Evolutionary conservation across 2,113 vertebrate species (phyloP).

Genomic region (Hemichromis elongatus): DNA sequence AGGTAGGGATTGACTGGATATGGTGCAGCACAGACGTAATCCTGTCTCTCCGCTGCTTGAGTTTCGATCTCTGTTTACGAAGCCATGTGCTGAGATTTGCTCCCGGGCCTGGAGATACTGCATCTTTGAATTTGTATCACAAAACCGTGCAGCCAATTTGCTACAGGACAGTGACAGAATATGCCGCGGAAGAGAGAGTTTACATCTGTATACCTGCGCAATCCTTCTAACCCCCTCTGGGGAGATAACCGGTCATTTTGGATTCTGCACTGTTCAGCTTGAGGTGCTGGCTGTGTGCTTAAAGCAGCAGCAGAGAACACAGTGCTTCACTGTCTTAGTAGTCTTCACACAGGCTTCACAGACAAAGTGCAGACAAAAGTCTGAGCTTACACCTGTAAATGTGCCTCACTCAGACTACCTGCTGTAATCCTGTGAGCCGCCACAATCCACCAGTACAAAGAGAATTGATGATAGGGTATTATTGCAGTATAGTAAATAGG

Average conservation of each 20-base stretch:
- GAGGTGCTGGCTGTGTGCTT: constrained; percentile 15
- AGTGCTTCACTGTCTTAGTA: constrained; percentile 11
- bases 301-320: constrained; percentile 6
- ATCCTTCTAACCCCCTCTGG: constrained; percentile 12
- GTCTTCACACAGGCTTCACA: constrained; percentile 9
- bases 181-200: constrained; percentile 26
- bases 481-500: constrained; percentile 49
- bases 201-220: neutral
- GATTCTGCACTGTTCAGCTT: constrained; percentile 13
- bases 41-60: constrained; percentile 33
- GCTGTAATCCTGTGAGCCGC: constrained; percentile 54
- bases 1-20: constrained; percentile 59
- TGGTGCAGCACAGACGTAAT: constrained; percentile 49
- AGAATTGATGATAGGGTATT: constrained; percentile 60
- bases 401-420: constrained; percentile 21
- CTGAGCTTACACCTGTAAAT: constrained; percentile 53
- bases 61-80: constrained; percentile 26
- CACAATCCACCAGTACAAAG: constrained; percentile 51
- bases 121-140: constrained; percentile 18
- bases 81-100: constrained; percentile 23
- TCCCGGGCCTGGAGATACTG: neutral
- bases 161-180: neutral
- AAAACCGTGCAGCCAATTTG: constrained; percentile 43
- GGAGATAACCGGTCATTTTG: constrained; percentile 37
- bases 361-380: constrained; percentile 35